Evolutionary conservation across 2,113 vertebrate species (phyloP).

Genomic region (Atrichornis clamosus): DNA sequence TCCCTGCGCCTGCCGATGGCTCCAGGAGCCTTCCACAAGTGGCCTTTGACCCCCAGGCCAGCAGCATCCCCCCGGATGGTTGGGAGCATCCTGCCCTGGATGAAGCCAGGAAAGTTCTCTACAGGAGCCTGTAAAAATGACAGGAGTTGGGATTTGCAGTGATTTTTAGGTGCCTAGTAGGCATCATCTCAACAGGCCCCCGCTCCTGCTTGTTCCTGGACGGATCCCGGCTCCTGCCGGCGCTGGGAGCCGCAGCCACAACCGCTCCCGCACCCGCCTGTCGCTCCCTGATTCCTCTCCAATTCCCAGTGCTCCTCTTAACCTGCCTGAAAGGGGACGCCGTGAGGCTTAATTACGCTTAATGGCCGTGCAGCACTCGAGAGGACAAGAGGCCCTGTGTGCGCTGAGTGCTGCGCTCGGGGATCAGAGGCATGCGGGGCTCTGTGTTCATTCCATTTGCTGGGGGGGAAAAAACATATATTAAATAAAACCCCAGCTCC

Average conservation of each 20-base stretch:
- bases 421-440: neutral
- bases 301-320: neutral
- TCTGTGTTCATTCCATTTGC: neutral
- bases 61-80: neutral
- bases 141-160: neutral
- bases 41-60: neutral
- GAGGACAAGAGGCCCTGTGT: neutral
- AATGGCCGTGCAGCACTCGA: neutral
- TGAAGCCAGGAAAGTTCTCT: neutral
- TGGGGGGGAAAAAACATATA: fast-evolving
- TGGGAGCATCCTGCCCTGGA: neutral
- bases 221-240: neutral
- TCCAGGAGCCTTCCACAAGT: neutral
- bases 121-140: neutral
- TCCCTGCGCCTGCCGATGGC: neutral
- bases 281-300: neutral
- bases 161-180: neutral
- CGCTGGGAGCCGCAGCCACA: neutral
- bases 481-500: neutral
- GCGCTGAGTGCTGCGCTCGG: neutral
- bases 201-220: neutral
- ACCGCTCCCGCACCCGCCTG: neutral
- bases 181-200: fast-evolving
- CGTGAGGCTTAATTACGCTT: neutral
- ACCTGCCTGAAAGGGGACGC: neutral